phyloP scores from a whole-genome alignment of 2,113 vertebrate species.

The Phasianus colchicus region DNA sequence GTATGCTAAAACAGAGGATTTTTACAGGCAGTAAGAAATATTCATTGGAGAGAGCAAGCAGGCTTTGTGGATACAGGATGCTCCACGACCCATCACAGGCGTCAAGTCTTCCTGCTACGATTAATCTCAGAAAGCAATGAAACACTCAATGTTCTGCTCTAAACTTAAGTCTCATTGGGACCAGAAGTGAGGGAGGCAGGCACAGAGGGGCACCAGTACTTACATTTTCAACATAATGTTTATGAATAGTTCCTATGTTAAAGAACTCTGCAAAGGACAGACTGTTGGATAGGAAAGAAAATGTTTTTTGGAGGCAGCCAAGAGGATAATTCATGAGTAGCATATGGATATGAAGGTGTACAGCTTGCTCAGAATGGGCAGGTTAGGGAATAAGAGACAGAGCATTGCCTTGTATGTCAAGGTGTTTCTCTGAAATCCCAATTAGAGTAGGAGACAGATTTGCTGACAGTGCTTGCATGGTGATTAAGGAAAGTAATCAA shows the following conservation, averaged over 20 bases:
- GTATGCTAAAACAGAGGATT: neutral
- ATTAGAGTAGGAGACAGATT: neutral
- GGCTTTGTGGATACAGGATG: neutral
- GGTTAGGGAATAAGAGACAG: neutral
- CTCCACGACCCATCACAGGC: neutral
- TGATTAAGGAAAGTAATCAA: neutral
- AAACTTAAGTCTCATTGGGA: neutral
- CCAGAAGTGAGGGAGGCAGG: neutral
- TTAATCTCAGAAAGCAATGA: neutral
- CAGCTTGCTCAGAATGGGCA: neutral
- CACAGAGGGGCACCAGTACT: neutral
- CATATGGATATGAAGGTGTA: neutral
- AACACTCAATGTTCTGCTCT: neutral
- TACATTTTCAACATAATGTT: neutral
- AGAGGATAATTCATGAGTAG: neutral
- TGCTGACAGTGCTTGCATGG: neutral
- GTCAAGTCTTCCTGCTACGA: neutral
- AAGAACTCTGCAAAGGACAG: neutral
- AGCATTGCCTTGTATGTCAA: neutral
- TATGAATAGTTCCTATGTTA: neutral
- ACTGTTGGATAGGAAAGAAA: neutral
- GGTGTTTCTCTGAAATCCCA: neutral
- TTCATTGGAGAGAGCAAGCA: neutral
- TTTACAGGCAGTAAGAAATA: neutral
- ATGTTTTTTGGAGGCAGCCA: neutral